A percentile compares a stretch with the other conserved stretches of the same genome.
Evolutionary conservation across 2,113 vertebrate species (phyloP).

Genomic region (Aegithalos caudatus): DNA sequence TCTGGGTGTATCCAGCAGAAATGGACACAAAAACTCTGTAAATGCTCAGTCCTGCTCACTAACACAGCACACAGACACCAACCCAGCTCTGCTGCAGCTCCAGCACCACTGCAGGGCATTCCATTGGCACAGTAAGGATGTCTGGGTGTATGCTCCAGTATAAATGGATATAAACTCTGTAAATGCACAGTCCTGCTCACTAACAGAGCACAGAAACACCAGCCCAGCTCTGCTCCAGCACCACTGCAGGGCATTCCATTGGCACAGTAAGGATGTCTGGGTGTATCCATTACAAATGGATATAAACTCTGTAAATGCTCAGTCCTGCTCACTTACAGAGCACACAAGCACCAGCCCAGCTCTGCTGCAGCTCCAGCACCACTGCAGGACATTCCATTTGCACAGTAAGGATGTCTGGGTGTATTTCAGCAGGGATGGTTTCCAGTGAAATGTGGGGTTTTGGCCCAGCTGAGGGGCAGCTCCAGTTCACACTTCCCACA

Average conservation of each 20-base stretch:
- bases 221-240: too few species aligned
- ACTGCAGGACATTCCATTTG: fast-evolving
- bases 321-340: too few species aligned
- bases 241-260: too few species aligned
- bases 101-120: fast-evolving
- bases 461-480: background rate
- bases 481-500: background rate
- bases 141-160: fast-evolving
- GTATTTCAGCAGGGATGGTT: fast-evolving
- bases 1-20: too few species aligned
- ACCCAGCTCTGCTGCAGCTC: background rate
- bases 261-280: too few species aligned
- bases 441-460: fast-evolving
- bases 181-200: fast-evolving
- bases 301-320: too few species aligned
- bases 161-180: fast-evolving
- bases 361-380: background rate
- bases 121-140: fast-evolving
- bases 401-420: fast-evolving
- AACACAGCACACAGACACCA: background rate
- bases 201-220: fast-evolving
- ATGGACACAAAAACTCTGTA: too few species aligned
- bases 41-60: too few species aligned
- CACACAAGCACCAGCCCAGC: background rate
- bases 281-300: too few species aligned